Evolutionary conservation across 2,113 vertebrate genomes (phyloP).

Genomic region (Toxotes jaculatrix): DNA sequence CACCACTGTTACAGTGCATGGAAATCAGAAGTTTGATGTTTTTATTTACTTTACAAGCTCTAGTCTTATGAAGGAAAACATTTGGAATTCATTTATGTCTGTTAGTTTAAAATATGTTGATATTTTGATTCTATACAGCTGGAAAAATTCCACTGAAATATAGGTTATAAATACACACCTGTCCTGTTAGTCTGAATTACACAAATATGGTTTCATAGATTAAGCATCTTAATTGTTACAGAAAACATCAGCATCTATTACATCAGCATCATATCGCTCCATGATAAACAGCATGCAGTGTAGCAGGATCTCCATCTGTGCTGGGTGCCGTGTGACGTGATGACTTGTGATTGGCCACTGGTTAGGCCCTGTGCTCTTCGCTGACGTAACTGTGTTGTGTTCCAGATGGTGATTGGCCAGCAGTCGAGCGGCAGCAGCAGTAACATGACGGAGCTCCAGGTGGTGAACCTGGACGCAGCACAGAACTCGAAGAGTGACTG

Average conservation of each 20-base stretch:
- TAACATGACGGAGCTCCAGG: slow-evolving; percentile 97
- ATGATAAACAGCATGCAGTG: slow-evolving; percentile 26
- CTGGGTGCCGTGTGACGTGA: slow-evolving; percentile 31
- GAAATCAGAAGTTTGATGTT: neutral
- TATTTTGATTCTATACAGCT: neutral
- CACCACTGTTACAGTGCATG: slow-evolving; percentile 69
- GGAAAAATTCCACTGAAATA: neutral
- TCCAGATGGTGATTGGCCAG: slow-evolving; percentile 98
- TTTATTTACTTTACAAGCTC: neutral
- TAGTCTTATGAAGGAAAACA: neutral
- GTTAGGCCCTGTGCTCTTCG: neutral
- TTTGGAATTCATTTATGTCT: neutral
- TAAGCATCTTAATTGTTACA: neutral
- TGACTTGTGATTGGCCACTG: slow-evolving; percentile 38
- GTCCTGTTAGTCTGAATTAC: neutral
- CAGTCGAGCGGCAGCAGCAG: slow-evolving; percentile 93
- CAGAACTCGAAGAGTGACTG: slow-evolving; percentile 94
- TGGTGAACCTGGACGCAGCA: slow-evolving; percentile 92
- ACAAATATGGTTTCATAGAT: neutral
- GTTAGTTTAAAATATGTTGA: neutral
- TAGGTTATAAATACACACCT: neutral
- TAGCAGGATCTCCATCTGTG: slow-evolving; percentile 42
- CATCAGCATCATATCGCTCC: neutral
- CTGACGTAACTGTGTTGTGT: slow-evolving; percentile 46
- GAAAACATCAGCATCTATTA: slow-evolving; percentile 2